Evolutionary conservation across 2,888 invertebrate genomes (phyloP), one percentile per base, ranked within the genome.

Genomic region (Parasteatoda lunata): DNA sequence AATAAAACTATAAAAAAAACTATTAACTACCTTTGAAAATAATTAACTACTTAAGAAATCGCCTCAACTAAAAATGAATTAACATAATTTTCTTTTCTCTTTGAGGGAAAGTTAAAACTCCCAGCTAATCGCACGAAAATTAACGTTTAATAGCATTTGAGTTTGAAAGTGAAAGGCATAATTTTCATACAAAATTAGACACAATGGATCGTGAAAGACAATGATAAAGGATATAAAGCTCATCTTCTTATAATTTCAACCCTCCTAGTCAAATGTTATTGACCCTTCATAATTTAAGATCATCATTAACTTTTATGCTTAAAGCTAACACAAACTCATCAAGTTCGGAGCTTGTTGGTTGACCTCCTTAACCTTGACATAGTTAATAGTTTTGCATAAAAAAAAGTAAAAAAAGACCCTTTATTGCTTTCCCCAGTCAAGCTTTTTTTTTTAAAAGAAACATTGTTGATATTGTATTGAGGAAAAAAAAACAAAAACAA

Each of bases 351-450:
- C n/a, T 71, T 30, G 30, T 30, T 1, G 30, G 64, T 65, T 80
- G 75, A 75, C 81, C 81, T 52, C 48, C 30, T 5, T 69, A 69
- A 73, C 75, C 81, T 81, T 68, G 68, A 66, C 71, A 54, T 75
- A 73, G 64, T 80, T 65, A 51, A 65, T 51, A 49, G 51, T 66
- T 68, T 30, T 30, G 30, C 30, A 30, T 30, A 68, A 68, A 45
- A 45, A 68, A 68, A 9, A 30, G 2, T 0, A 1, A 0, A 30
- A 30, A 30, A 30, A 30, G 30, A 30, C 30, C 30, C 30, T 30
- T 30, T 30, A 30, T 30, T 30, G 30, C 30, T 30, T 30, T 30
- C 30, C 30, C 30, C 30, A 30, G 30, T 30, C 30, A 30, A 30
- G 30, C 30, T 59, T 59, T 59, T 59, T 59, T n/a, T 5, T 68